Evolutionary conservation across 2,113 vertebrate genomes (phyloP).

Genomic region (Xenus cinereus): DNA sequence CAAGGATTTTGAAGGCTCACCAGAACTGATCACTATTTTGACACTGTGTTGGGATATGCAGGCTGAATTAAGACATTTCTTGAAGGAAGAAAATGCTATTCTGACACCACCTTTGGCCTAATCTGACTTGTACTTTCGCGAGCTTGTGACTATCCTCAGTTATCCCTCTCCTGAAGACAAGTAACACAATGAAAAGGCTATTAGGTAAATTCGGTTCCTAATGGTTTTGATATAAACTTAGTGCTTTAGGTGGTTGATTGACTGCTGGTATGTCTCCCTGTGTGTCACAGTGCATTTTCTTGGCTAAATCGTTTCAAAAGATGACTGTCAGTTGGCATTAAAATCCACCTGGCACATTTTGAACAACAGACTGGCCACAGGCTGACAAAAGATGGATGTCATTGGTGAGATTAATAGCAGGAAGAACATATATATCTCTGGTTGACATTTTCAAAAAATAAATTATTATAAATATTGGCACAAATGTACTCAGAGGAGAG

Average conservation of each 20-base stretch:
- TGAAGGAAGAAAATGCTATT: background rate
- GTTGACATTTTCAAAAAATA: background rate
- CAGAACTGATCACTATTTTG: background rate
- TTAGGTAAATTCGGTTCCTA: background rate
- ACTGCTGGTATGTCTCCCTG: background rate
- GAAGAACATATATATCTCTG: background rate
- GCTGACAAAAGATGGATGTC: background rate
- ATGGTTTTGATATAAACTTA: background rate
- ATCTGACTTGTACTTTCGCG: background rate
- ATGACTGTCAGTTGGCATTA: background rate
- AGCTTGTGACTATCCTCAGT: background rate
- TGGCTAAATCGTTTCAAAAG: background rate
- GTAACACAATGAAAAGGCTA: background rate
- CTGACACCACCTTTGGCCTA: background rate
- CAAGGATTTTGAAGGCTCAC: background rate
- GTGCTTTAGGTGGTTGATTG: background rate
- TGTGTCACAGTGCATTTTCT: background rate
- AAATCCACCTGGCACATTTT: background rate
- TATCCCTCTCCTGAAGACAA: background rate
- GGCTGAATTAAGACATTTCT: background rate
- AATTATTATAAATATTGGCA: background rate
- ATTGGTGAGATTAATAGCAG: background rate
- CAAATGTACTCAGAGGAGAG: background rate
- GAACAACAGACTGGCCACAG: background rate
- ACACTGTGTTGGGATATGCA: rapidly evolving